Base-by-base conservation (phyloP, 37 sponge, comb jelly and placozoan species). In the Haliclona indistincta region DNA sequence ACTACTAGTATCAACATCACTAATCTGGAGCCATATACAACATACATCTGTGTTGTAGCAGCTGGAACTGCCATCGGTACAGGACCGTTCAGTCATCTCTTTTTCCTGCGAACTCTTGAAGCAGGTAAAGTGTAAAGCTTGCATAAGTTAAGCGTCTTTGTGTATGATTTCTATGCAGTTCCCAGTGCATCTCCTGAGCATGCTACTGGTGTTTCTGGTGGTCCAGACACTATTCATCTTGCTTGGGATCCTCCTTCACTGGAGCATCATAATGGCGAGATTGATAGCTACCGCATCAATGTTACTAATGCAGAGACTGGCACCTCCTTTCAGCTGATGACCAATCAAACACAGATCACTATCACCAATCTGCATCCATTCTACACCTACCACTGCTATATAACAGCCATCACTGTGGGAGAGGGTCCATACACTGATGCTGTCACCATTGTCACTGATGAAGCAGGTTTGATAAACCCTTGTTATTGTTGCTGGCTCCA, bases 291-390 rank as follows among this genome's bases (percentile, higher is more conserved):
- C 53, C 39, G 33, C 1, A 47, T 83, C 6, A 70, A 71, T 29
- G 37, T 81, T 22, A 66, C 68, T 5, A 67, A 43, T 4, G 5
- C 15, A 33, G 70, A 49, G 0, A 58, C 62, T 4, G 43, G 38
- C 3, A 3, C 4, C 5, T 22, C 3, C 32, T 7, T 28, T 1
- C 54, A 53, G 3, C 43, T 23, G 17, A 39, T 56, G 33, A 37
- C 49, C 51, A 34, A 26, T 22, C 58, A 22, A 7, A 58, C 71
- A 42, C 36, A 62, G 29, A 8, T 83, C 36, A 42, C n/a, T 11
- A 41, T 75, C 4, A 54, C 64, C 7, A 43, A 41, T 23, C 42
- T 83, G 0, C 74, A 83, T 61, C 84, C 84, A 20, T 83, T 63
- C 45, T 67, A 83, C 54, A 33, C 33, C 0, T 83, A 83, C 54